Base-by-base conservation (phyloP, 1,140 invertebrate species). In the Odontomachus brunneus region DNA sequence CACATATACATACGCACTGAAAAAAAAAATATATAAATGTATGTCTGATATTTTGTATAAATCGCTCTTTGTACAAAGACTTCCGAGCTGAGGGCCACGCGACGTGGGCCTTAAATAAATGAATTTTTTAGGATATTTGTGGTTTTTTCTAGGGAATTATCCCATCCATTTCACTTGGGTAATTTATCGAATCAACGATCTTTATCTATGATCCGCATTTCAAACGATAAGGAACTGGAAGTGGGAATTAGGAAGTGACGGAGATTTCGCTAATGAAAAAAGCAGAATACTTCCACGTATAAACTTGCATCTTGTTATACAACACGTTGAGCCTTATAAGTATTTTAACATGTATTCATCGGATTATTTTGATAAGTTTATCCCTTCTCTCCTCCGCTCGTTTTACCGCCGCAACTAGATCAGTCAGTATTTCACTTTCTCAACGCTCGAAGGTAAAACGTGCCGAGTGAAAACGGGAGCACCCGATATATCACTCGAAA, bases 261-360 rank as follows among this genome's bases (percentile, higher is more conserved):
- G 38, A 24, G 33, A 63, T 49, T 59, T 44, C 5, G 17, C n/a
- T 82, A 87, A 87, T 80, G 69, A 86, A 89, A 33, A 69, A 87
- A 38, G 63, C 49, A 49, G 29, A 26, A 76, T 82, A 22, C 51
- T 66, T 74, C 83, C 89, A 90, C 86, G 90, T 93, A 93, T 91
- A 93, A 93, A 93, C 88, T 88, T 93, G 91, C 89, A 92, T 93
- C 89, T 92, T 92, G 90, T 92, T 91, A 92, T 93, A 93, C 89
- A 93, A 92, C 92, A 92, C 91, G 90, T 93, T 92, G 89, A 92
- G 89, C 91, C 88, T 92, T 93, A 92, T 59, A 84, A 85, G 89
- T 93, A 93, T 92, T 92, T 91, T 90, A 90, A 92, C 90, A 93
- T 75, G 89, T 90, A 92, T 89, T 91, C 73, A 88, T 88, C 66